phyloP scores from a whole-genome alignment of 64 coral and sea anemone genomes.

The Hydrozoanthus tunicans region DNA sequence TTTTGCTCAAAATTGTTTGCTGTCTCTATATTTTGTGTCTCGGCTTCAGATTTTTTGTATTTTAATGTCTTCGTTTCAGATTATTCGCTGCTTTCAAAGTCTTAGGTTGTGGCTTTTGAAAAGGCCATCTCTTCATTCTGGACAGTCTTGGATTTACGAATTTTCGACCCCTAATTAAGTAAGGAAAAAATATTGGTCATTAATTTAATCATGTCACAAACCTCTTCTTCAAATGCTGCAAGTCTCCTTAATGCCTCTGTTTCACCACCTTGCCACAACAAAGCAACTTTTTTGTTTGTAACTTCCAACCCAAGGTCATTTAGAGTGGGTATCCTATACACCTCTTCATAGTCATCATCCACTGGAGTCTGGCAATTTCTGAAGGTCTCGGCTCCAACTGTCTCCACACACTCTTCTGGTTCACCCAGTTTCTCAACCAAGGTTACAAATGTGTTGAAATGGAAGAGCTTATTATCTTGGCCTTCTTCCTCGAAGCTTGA shows the following conservation, averaged over 20 bases:
- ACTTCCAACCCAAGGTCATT: constrained; percentile 38
- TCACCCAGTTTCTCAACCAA: constrained; percentile 41
- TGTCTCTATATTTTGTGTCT: no score
- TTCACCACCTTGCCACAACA: constrained; percentile 74
- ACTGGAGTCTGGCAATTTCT: constrained; percentile 68
- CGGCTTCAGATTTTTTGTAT: no score
- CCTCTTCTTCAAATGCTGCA: constrained; percentile 52
- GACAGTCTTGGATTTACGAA: neutral
- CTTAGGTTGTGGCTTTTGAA: no score
- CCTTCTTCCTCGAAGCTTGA: neutral
- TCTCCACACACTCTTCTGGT: constrained; percentile 67
- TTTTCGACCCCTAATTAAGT: neutral
- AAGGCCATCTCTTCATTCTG: no score
- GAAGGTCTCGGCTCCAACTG: constrained; percentile 64
- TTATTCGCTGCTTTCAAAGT: no score
- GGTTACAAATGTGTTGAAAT: constrained; percentile 72
- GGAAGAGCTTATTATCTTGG: constrained; percentile 14
- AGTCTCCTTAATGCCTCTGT: constrained; percentile 73
- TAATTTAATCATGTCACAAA: constrained; percentile 5
- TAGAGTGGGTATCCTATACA: constrained; percentile 66
- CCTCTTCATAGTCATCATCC: constrained; percentile 60
- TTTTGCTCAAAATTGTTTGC: no score
- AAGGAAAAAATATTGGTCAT: neutral
- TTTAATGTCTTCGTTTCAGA: no score
- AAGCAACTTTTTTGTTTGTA: constrained; percentile 8